Evolutionary conservation across 2,888 invertebrate genomes (phyloP).

Genomic region (Ichneumon xanthorius): DNA sequence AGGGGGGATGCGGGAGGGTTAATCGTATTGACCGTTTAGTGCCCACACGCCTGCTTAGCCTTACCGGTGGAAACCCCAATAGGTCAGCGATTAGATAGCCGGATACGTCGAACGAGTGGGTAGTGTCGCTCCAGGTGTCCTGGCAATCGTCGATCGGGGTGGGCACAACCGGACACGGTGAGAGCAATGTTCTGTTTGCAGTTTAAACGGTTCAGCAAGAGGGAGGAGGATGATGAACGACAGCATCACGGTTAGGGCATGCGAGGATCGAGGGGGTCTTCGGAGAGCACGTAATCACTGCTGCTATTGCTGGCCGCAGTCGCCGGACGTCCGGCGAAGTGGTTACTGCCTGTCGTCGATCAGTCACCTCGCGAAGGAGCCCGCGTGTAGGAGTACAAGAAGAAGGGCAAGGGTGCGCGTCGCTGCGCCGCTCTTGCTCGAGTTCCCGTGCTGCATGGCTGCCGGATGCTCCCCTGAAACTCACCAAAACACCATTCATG

Average conservation of each 20-base stretch:
- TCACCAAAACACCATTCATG: neutral
- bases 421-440: constrained; percentile 83
- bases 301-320: constrained; percentile 48
- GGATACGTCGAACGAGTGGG: constrained; percentile 1
- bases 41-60: constrained; percentile 36
- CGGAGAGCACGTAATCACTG: constrained; percentile 56
- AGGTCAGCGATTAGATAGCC: constrained; percentile 44
- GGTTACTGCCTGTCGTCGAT: constrained; percentile 74
- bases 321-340: constrained; percentile 49
- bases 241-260: constrained; percentile 36
- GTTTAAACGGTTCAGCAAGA: constrained; percentile 33
- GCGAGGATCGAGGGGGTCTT: constrained; percentile 41
- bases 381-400: constrained; percentile 80
- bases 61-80: constrained; percentile 53
- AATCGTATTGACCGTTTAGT: constrained; percentile 40
- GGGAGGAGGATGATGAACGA: constrained; percentile 34
- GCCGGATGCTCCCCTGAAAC: constrained; percentile 86
- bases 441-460: constrained; percentile 86
- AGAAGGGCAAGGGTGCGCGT: constrained; percentile 81
- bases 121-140: constrained; percentile 35
- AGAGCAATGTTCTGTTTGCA: constrained; percentile 27
- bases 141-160: constrained; percentile 28
- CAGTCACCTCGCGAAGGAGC: constrained; percentile 83
- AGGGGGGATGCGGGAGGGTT: neutral
- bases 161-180: constrained; percentile 29